Evolutionary conservation across 2,888 invertebrate genomes (phyloP), one percentile per base, ranked within the genome.

Genomic region (Clitarchus hookeri): DNA sequence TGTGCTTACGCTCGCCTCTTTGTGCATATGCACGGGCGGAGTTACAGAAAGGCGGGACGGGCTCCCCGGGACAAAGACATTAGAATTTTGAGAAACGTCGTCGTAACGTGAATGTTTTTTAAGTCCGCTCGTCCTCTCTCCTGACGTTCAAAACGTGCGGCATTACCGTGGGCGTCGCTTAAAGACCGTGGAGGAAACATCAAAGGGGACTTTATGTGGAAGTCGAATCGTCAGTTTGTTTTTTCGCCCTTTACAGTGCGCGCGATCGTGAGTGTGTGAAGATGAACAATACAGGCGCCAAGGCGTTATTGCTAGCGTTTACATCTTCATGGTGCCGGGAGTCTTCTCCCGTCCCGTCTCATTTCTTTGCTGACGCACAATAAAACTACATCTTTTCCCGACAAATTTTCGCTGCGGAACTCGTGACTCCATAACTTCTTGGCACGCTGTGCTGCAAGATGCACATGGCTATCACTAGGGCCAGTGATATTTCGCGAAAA

Each of bases 81-180:
- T n/a, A 65, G n/a, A n/a, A 65, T n/a, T n/a, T n/a, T 65, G 65
- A 65, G 65, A 65, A 65, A 65, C 65, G 65, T 65, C 65, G 65
- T 65, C 65, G 65, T n/a, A n/a, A 65, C 65, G 2, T 65, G n/a
- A 6, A 65, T 19, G 65, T 65, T 65, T 23, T n/a, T 65, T 65
- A 65, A 65, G 65, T 19, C 65, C 65, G n/a, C 65, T 65, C 65
- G 13, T 65, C 23, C 65, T 65, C 65, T 23, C 65, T 1, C 65
- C 65, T 65, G 19, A n/a, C 65, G 11, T 65, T 1, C 19, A 65
- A 65, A 65, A 65, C 65, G 65, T 65, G 65, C 19, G 16, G 6
- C 48, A 48, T 48, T 48, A 48, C 4, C 48, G 6, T 48, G 6
- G 48, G 48, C 48, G 48, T 48, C 48, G 3, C 65, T 65, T 65